Conservation (phyloP, 2,797 vertebrate species). For the Gymnothorax reevesii region DNA sequence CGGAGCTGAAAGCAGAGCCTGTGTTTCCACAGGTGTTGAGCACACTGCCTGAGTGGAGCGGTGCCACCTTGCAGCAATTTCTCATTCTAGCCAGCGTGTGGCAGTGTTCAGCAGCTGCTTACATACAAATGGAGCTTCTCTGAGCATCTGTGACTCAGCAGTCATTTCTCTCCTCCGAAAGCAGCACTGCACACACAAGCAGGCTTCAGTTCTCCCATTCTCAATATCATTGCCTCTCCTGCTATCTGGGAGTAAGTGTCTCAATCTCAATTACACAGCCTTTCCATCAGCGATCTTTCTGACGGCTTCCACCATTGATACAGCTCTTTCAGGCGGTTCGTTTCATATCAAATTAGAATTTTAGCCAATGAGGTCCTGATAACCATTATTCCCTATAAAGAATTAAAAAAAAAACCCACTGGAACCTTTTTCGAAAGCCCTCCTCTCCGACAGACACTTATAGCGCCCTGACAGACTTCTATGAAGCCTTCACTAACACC, state of each 20-base stretch:
- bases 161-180: not conserved
- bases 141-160: conserved; percentile 68
- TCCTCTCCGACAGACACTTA: conserved; percentile 5
- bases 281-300: not conserved
- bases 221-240: not conserved
- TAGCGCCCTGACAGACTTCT: conserved; percentile 19
- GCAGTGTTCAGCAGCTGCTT: conserved; percentile 55
- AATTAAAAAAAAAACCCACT: too few species aligned
- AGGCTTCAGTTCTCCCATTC: not conserved
- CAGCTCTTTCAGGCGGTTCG: not conserved
- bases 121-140: conserved; percentile 41
- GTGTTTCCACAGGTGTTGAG: not conserved
- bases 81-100: conserved; percentile 54
- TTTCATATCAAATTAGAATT: not conserved
- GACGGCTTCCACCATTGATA: not conserved
- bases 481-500: conserved; percentile 19
- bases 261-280: not conserved
- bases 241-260: not conserved
- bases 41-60: not conserved
- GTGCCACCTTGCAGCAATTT: conserved; percentile 37
- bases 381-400: not conserved
- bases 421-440: not conserved
- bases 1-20: not conserved
- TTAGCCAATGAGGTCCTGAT: not conserved
- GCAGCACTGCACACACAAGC: not conserved